Percentiles rank a stretch among this genome's conserved stretches.
Conservation (phyloP, 2,888 invertebrate genomes). For the Stratiomys singularior region DNA sequence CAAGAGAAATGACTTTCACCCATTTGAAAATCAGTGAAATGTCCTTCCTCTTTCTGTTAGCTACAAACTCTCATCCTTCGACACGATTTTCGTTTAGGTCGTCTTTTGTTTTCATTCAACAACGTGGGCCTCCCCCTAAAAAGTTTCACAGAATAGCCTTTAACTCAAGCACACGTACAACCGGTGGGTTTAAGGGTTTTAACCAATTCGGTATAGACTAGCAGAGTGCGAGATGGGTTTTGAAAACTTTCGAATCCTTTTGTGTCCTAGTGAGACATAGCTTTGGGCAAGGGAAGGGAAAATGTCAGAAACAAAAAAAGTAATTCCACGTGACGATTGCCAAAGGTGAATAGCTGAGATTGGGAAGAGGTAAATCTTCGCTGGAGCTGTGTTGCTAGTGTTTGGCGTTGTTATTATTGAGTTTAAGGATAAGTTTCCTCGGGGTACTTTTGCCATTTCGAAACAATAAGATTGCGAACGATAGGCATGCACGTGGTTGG, state of each 20-base stretch:
- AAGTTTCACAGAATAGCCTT: not conserved
- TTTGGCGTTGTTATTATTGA: not conserved
- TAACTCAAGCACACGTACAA: slow-evolving; percentile 17
- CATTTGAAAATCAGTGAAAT: slow-evolving; percentile 10
- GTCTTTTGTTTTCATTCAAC: not conserved
- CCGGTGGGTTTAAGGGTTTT: not conserved
- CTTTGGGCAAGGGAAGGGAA: not conserved
- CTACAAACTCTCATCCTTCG: not conserved
- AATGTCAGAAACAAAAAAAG: slow-evolving; percentile 33
- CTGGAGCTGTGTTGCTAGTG: not conserved
- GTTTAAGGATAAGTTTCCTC: slow-evolving; percentile 16
- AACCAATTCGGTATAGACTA: too few species aligned
- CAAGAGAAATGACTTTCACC: slow-evolving; percentile 37
- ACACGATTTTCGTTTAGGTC: not conserved
- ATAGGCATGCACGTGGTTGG: not conserved
- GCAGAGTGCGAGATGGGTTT: not conserved
- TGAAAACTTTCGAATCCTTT: slow-evolving; percentile 38
- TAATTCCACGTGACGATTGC: slow-evolving; percentile 32
- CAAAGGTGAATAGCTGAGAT: not conserved
- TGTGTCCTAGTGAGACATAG: slow-evolving; percentile 38
- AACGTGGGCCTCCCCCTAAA: not conserved
- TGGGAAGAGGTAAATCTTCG: not conserved
- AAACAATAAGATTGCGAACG: not conserved
- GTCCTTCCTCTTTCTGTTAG: not conserved
- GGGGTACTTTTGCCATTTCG: not conserved